phyloP scores from a whole-genome alignment of 1,140 invertebrate genomes.

The Phthorimaea operculella region DNA sequence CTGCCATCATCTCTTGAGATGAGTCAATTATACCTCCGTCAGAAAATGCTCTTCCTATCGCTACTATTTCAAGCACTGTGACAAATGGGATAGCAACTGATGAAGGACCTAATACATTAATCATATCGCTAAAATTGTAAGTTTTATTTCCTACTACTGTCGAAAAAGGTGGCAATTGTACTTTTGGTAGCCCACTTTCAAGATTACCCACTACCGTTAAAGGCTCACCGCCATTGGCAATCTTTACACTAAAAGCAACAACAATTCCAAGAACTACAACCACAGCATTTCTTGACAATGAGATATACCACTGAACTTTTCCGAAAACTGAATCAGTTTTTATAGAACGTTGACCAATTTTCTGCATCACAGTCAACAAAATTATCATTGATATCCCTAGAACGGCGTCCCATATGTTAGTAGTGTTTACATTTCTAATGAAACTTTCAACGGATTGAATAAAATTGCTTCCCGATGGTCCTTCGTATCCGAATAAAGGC shows the following conservation, averaged over 20 bases:
- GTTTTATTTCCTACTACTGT: slow-evolving; percentile 65
- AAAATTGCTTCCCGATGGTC: slow-evolving; percentile 39
- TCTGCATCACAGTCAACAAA: slow-evolving; percentile 70
- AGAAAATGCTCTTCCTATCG: slow-evolving; percentile 84
- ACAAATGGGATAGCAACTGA: slow-evolving; percentile 79
- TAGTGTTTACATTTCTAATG: slow-evolving; percentile 54
- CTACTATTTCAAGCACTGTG: slow-evolving; percentile 82
- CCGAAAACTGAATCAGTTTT: slow-evolving; percentile 34
- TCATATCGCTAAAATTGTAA: slow-evolving; percentile 72
- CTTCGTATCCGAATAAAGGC: slow-evolving; percentile 72
- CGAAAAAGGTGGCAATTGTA: slow-evolving; percentile 74
- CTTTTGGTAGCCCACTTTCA: slow-evolving; percentile 71
- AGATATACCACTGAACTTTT: slow-evolving; percentile 50
- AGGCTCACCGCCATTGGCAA: slow-evolving; percentile 54
- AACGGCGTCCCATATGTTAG: slow-evolving; percentile 65
- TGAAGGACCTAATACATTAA: slow-evolving; percentile 71
- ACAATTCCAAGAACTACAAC: slow-evolving; percentile 74
- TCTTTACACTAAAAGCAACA: slow-evolving; percentile 68
- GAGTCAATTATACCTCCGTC: slow-evolving; percentile 71
- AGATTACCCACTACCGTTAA: slow-evolving; percentile 72
- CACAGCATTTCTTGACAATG: slow-evolving; percentile 76
- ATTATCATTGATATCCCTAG: slow-evolving; percentile 71
- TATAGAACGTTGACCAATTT: slow-evolving; percentile 39
- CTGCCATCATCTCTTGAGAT: slow-evolving; percentile 85
- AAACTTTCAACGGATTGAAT: slow-evolving; percentile 45